Evolutionary conservation across 2,113 vertebrate species (phyloP).

Genomic region (Lepisosteus oculatus): DNA sequence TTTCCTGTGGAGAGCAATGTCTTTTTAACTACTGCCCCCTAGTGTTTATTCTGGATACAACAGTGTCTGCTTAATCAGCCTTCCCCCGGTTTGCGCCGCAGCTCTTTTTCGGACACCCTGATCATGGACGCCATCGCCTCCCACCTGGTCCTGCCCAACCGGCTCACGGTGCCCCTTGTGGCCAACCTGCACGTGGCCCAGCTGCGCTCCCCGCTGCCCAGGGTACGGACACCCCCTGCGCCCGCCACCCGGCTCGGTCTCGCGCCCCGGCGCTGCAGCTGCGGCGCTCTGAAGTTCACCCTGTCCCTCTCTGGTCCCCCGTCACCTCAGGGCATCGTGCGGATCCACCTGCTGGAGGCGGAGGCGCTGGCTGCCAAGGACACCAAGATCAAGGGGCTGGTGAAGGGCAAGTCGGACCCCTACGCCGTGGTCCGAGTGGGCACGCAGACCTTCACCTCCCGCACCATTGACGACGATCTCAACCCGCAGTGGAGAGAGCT

Average conservation of each 20-base stretch:
- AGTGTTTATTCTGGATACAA: too few species aligned
- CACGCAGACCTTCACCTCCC: slow-evolving; percentile 84
- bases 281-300: not conserved
- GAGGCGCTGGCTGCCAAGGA: slow-evolving; percentile 81
- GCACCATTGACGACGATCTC: slow-evolving; percentile 77
- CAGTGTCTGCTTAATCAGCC: too few species aligned
- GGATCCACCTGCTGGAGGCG: slow-evolving; percentile 81
- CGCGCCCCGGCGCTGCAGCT: too few species aligned
- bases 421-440: slow-evolving; percentile 85
- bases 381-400: slow-evolving; percentile 80
- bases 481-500: slow-evolving; percentile 88
- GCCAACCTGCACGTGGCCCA: slow-evolving; percentile 81
- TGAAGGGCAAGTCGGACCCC: slow-evolving; percentile 88
- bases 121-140: slow-evolving; percentile 93
- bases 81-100: slow-evolving; percentile 45
- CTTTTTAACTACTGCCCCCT: too few species aligned
- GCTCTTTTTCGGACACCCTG: slow-evolving; percentile 86
- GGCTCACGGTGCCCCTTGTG: slow-evolving; percentile 82
- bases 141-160: slow-evolving; percentile 88
- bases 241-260: too few species aligned
- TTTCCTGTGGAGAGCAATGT: too few species aligned
- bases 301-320: not conserved
- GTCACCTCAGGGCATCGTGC: slow-evolving; percentile 76
- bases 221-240: slow-evolving; percentile 64
- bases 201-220: slow-evolving; percentile 85